Conservation (phyloP, 2,888 invertebrate species). For the Mylabris sibirica region DNA sequence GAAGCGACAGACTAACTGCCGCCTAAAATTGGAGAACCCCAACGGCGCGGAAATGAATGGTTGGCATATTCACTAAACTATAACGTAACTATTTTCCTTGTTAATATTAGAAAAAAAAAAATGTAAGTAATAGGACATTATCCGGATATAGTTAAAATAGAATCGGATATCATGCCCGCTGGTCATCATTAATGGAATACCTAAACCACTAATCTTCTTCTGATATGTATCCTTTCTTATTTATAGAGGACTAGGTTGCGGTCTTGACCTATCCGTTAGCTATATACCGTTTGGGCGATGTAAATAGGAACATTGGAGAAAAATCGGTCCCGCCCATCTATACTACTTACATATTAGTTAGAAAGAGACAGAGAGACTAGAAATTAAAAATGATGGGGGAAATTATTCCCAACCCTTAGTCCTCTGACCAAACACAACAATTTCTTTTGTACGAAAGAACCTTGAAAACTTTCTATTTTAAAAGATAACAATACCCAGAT, state of each 20-base stretch:
- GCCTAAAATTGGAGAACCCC: conserved; percentile 36
- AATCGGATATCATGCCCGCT: conserved; percentile 33
- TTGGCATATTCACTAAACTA: conserved; percentile 43
- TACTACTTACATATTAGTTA: too few species aligned
- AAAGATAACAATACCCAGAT: too few species aligned
- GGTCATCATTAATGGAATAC: conserved; percentile 50
- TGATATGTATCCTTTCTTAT: conserved; percentile 45
- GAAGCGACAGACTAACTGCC: conserved; percentile 40
- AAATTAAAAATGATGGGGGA: too few species aligned
- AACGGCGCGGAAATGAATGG: conserved; percentile 38
- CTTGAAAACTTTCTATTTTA: too few species aligned
- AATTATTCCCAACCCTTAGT: too few species aligned
- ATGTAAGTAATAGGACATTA: conserved; percentile 34
- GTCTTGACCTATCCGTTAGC: conserved; percentile 26
- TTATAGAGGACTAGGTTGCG: conserved; percentile 41
- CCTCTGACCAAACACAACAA: too few species aligned
- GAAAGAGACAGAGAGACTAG: too few species aligned
- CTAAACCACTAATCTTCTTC: conserved; percentile 42
- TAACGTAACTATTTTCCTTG: conserved; percentile 40
- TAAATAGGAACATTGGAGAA: too few species aligned
- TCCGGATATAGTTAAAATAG: conserved; percentile 21
- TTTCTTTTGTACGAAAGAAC: too few species aligned
- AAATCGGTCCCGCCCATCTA: too few species aligned
- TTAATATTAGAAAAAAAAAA: conserved; percentile 38
- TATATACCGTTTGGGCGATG: background rate